Evolutionary conservation across 2,888 invertebrate species (phyloP).

Genomic region (Platycnemis pennipes): DNA sequence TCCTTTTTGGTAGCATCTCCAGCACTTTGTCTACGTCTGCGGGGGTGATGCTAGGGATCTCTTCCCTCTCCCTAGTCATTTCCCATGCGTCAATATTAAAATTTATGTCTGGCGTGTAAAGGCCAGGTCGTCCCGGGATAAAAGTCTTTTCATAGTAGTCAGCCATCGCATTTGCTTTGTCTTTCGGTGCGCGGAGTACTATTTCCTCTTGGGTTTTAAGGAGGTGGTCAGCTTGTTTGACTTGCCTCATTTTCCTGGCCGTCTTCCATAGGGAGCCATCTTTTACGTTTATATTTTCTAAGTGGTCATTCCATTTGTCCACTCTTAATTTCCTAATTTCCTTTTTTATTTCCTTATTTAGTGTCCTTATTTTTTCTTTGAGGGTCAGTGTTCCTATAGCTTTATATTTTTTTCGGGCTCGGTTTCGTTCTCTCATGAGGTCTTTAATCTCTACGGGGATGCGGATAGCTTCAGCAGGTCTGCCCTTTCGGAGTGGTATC

Average conservation of each 20-base stretch:
- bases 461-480: too few relatives aligned
- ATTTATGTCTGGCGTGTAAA: neutral
- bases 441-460: too few relatives aligned
- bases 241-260: neutral
- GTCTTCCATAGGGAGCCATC: neutral
- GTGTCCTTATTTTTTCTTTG: too few relatives aligned
- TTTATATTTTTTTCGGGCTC: too few relatives aligned
- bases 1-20: neutral
- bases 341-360: too few relatives aligned
- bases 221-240: too few relatives aligned
- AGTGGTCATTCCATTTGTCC: neutral
- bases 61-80: neutral
- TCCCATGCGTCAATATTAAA: neutral
- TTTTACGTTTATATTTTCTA: neutral
- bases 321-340: too few relatives aligned
- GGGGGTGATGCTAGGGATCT: neutral
- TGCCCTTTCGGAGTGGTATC: too few relatives aligned
- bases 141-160: neutral
- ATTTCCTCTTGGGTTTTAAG: neutral
- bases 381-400: too few relatives aligned
- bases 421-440: too few relatives aligned
- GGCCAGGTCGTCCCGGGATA: neutral
- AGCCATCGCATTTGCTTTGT: neutral
- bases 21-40: neutral
- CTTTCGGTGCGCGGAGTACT: neutral